These are phyloP conservation scores for Hydraecia micacea DNA, from an alignment of 2,888 invertebrate genomes.

Conservation along the genomic window DNA sequence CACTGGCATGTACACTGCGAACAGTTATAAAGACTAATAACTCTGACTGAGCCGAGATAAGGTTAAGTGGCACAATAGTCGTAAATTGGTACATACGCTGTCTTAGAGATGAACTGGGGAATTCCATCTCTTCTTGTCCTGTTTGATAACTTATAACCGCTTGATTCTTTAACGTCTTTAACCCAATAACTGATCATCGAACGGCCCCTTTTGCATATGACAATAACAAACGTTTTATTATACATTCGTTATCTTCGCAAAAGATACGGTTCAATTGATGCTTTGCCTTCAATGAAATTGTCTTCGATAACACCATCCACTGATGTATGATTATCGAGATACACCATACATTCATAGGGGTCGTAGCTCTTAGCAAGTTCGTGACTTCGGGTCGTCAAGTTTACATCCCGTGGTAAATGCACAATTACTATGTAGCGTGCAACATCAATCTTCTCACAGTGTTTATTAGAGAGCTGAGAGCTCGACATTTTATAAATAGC, in stretches of 20 bases:
- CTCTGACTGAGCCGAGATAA: conserved; percentile 66
- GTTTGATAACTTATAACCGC: conserved; percentile 6
- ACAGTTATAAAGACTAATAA: conserved; percentile 67
- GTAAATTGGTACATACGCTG: conserved; percentile 67
- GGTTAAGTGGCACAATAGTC: conserved; percentile 72
- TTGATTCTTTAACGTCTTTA: conserved; percentile 21
- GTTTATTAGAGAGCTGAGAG: conserved; percentile 52
- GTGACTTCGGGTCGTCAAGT: conserved; percentile 63
- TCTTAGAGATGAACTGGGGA: conserved; percentile 42
- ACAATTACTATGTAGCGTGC: conserved; percentile 67
- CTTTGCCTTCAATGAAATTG: conserved; percentile 69
- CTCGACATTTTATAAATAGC: conserved; percentile 31
- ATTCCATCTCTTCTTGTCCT: conserved; percentile 20
- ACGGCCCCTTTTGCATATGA: conserved; percentile 56
- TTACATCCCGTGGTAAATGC: conserved; percentile 66
- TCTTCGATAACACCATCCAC: conserved; percentile 53
- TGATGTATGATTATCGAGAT: conserved; percentile 64
- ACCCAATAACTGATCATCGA: conserved; percentile 27
- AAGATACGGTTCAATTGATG: conserved; percentile 74
- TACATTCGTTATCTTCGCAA: conserved; percentile 72
- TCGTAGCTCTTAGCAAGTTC: conserved; percentile 55
- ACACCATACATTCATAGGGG: conserved; percentile 45
- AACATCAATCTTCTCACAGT: conserved; percentile 63
- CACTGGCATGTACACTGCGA: conserved; percentile 48
- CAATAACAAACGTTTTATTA: conserved; percentile 73